These are phyloP conservation scores for Menidia beryllina DNA, from an alignment of 2,113 vertebrate species.

Conservation along the genomic window DNA sequence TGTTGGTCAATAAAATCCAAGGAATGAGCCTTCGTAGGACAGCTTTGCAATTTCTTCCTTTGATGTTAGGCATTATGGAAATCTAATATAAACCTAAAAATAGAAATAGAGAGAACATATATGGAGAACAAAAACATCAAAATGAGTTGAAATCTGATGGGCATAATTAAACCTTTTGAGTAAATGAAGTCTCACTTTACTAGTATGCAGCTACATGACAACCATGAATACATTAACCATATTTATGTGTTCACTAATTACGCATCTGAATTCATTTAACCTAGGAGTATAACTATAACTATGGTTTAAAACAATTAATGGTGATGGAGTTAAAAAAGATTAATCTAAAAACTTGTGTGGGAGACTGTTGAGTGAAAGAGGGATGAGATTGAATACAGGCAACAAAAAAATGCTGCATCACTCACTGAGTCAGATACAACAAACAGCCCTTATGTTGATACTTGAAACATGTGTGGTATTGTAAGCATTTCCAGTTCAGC, in stretches of 20 bases:
- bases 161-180: too few relatives aligned
- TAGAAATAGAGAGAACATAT: not conserved
- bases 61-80: constrained; percentile 70
- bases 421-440: constrained; percentile 11
- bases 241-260: not conserved
- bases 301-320: not conserved
- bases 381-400: not conserved
- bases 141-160: not conserved
- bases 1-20: constrained; percentile 86
- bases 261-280: not conserved
- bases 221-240: not conserved
- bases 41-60: constrained; percentile 75
- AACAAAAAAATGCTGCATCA: constrained; percentile 21
- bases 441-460: constrained; percentile 55
- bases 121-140: not conserved
- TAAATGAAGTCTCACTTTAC: not conserved
- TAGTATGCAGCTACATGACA: not conserved
- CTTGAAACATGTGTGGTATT: constrained; percentile 55
- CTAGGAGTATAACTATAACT: not conserved
- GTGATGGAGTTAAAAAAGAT: not conserved
- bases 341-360: not conserved
- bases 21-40: constrained; percentile 83
- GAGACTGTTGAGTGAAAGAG: not conserved
- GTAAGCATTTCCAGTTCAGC: constrained; percentile 4
- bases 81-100: constrained; percentile 60